Percentiles rank a stretch among this genome's conserved stretches.
Evolutionary conservation across 2,888 invertebrate species (phyloP).

Genomic region (Zygaena filipendulae): DNA sequence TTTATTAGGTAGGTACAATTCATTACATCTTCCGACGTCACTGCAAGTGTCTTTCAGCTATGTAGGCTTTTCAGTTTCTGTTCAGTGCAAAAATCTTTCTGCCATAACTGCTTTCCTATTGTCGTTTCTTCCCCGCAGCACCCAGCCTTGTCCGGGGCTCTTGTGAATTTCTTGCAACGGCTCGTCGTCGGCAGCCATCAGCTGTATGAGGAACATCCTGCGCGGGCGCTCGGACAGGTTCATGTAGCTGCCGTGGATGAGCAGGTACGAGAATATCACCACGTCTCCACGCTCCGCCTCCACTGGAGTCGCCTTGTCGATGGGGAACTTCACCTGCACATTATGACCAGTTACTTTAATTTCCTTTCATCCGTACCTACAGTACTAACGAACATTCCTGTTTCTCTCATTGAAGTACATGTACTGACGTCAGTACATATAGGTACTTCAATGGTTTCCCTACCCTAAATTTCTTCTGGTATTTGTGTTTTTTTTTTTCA

Average conservation of each 20-base stretch:
- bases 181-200: constrained; percentile 63
- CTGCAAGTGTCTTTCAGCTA: too few relatives aligned
- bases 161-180: constrained; percentile 46
- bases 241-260: constrained; percentile 67
- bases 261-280: constrained; percentile 67
- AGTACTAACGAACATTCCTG: too few relatives aligned
- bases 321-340: constrained; percentile 44
- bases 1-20: too few relatives aligned
- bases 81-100: not conserved
- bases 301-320: constrained; percentile 58
- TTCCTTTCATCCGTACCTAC: not conserved
- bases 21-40: too few relatives aligned
- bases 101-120: constrained; percentile 24
- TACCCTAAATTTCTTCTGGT: too few relatives aligned
- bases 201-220: constrained; percentile 66
- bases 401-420: too few relatives aligned
- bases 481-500: too few relatives aligned
- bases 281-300: constrained; percentile 63
- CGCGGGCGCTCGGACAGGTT: constrained; percentile 52
- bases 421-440: too few relatives aligned
- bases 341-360: not conserved
- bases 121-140: constrained; percentile 59
- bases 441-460: too few relatives aligned
- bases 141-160: constrained; percentile 62
- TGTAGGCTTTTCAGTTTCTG: too few relatives aligned